Conservation (phyloP, 1,140 invertebrate genomes). For the Stegodyphus mimosarum region DNA sequence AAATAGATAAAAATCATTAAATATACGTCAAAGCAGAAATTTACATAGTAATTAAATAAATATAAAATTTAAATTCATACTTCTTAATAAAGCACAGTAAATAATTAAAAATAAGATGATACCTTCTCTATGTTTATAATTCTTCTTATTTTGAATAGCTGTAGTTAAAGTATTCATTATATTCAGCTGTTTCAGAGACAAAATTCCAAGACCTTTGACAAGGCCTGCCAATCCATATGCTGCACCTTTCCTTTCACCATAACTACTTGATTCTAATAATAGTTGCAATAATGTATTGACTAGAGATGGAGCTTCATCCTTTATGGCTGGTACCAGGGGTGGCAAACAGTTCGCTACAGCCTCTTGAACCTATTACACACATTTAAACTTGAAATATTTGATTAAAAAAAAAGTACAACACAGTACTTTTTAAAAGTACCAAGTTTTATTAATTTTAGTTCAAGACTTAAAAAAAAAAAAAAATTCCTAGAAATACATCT, state of each 20-base stretch:
- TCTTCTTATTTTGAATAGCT: constrained; percentile 97
- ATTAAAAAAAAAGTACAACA: neutral
- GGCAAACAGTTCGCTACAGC: constrained; percentile 97
- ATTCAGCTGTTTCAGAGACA: constrained; percentile 93
- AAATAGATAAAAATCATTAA: too few species aligned
- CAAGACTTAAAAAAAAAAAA: too few species aligned
- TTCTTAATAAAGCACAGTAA: neutral
- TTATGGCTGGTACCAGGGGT: constrained; percentile 90
- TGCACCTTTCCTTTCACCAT: constrained; percentile 88
- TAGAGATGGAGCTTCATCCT: constrained; percentile 87
- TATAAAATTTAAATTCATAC: neutral
- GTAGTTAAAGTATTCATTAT: constrained; percentile 94
- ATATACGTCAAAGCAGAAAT: neutral
- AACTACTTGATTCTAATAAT: constrained; percentile 92
- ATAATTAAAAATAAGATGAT: neutral
- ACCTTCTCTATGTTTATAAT: constrained; percentile 91
- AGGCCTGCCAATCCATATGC: constrained; percentile 73
- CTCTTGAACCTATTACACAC: constrained; percentile 85
- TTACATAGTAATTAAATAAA: neutral
- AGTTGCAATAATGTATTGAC: constrained; percentile 89
- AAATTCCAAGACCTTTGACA: constrained; percentile 95
- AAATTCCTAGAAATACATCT: too few species aligned
- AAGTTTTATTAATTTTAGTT: too few species aligned
- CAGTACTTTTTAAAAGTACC: too few species aligned
- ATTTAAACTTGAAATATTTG: neutral